These are phyloP conservation scores for Eupeodes corollae DNA, from an alignment of 1,140 invertebrate species.

Conservation along the genomic window DNA sequence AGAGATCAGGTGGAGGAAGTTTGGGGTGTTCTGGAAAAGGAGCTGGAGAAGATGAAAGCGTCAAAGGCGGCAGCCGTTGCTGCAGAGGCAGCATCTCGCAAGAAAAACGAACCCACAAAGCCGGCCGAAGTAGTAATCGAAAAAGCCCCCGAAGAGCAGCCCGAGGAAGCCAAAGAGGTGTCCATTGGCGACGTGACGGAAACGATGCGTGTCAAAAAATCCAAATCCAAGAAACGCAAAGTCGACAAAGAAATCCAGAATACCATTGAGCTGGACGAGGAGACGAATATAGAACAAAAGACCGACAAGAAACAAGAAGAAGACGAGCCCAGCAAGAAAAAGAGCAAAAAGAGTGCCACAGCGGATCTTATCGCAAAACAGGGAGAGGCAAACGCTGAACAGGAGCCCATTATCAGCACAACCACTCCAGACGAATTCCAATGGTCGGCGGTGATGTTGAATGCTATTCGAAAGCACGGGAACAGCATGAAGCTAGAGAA, in stretches of 20 bases:
- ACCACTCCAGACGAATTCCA: slow-evolving; percentile 20
- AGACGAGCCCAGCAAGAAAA: slow-evolving; percentile 13
- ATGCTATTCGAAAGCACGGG: slow-evolving; percentile 7
- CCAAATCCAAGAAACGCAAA: slow-evolving; percentile 15
- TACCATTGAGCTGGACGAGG: slow-evolving; percentile 11
- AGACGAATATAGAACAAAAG: slow-evolving; percentile 11
- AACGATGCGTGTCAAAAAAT: slow-evolving; percentile 36
- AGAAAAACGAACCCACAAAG: slow-evolving; percentile 7
- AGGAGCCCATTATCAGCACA: slow-evolving; percentile 3
- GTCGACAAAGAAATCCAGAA: slow-evolving; percentile 13
- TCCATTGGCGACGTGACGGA: slow-evolving; percentile 36
- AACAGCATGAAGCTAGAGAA: slow-evolving; percentile 36
- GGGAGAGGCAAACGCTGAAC: not conserved
- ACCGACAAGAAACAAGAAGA: slow-evolving; percentile 14
- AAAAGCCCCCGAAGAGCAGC: slow-evolving; percentile 7
- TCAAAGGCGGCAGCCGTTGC: slow-evolving; percentile 10
- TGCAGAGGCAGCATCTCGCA: slow-evolving; percentile 12
- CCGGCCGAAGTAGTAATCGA: slow-evolving; percentile 7
- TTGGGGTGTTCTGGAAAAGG: slow-evolving; percentile 58
- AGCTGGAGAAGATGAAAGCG: slow-evolving; percentile 45
- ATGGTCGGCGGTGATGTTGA: slow-evolving; percentile 5
- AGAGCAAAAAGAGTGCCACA: not conserved
- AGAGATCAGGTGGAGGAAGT: slow-evolving; percentile 47
- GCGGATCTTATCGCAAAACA: not conserved
- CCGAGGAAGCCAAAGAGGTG: slow-evolving; percentile 24